Conservation (phyloP, 2,797 vertebrate species). For the Cynopterus sphinx region DNA sequence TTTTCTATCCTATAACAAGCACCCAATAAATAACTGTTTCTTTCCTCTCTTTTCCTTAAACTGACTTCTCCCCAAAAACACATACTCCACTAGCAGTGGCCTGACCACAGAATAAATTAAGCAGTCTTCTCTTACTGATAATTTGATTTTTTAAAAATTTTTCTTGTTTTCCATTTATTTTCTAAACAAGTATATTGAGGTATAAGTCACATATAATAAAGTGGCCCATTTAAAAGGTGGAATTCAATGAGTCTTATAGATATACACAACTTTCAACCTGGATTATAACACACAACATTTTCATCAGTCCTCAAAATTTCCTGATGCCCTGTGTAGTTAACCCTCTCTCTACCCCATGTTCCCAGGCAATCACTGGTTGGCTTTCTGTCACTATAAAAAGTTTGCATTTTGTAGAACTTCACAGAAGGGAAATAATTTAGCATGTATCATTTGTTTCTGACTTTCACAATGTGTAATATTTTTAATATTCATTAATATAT, state of each 20-base stretch:
- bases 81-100: neutral
- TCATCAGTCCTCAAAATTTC: neutral
- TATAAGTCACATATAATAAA: neutral
- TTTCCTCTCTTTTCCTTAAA: neutral
- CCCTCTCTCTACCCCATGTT: too few species aligned
- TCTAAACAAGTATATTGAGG: neutral
- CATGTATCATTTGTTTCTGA: neutral
- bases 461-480: neutral
- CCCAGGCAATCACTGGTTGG: neutral
- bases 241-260: neutral
- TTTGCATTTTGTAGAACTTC: neutral
- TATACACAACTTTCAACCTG: neutral
- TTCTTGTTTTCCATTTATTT: neutral
- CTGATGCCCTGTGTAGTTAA: neutral
- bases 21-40: neutral
- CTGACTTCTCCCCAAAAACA: neutral
- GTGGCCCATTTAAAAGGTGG: neutral
- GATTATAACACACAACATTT: neutral
- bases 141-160: neutral
- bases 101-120: neutral
- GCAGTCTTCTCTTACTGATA: neutral
- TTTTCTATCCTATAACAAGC: accelerated
- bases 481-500: neutral
- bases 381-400: neutral
- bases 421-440: neutral